A percentile compares a stretch with the other conserved stretches of the same genome.
Evolutionary conservation across 2,888 invertebrate genomes (phyloP).

Genomic region (Falcaria lacertinaria): DNA sequence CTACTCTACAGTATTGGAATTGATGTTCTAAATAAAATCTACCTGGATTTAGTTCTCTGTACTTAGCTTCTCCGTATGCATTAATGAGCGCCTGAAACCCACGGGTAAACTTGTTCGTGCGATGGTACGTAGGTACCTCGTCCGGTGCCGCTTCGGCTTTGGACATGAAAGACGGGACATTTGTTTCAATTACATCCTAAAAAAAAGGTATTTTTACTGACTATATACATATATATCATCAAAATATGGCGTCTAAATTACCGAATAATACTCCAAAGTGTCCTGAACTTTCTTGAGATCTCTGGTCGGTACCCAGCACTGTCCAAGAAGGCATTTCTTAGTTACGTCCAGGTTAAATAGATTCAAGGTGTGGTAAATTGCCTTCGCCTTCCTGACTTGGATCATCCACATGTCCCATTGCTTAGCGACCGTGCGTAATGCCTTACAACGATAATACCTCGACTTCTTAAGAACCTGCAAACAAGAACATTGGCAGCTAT

Average conservation of each 20-base stretch:
- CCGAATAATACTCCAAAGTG: conserved; percentile 35
- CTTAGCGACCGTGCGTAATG: conserved; percentile 88
- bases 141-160: conserved; percentile 83
- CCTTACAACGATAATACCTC: conserved; percentile 90
- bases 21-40: conserved; percentile 5
- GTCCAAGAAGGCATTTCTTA: conserved; percentile 88
- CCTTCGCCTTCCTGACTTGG: conserved; percentile 92
- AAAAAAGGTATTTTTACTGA: neutral
- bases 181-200: conserved; percentile 79
- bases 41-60: conserved; percentile 95
- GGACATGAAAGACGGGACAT: conserved; percentile 92
- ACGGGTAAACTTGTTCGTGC: conserved; percentile 93
- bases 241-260: conserved; percentile 16
- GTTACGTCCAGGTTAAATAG: conserved; percentile 90
- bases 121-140: conserved; percentile 91
- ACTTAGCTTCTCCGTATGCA: conserved; percentile 93
- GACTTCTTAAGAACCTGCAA: conserved; percentile 88
- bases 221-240: no score
- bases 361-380: conserved; percentile 92
- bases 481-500: conserved; percentile 2
- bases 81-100: conserved; percentile 96
- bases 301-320: conserved; percentile 87
- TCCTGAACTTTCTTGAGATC: conserved; percentile 82
- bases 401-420: conserved; percentile 89
- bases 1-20: no score